Conservation (phyloP, 1,140 invertebrate species). For the roundworm (Caenorhabditis elegans) region WBcel235 BX284604.4:9208001-9208500, state of each 20-base stretch:
- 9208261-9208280: conserved; percentile 39
- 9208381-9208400: conserved; percentile 7
- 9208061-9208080: neutral
- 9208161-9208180: neutral
- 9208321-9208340: conserved; percentile 37
- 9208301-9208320: conserved; percentile 47
- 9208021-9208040: no score
- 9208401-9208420: conserved; percentile 57
- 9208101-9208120: neutral
- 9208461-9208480: neutral
- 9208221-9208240: conserved; percentile 37
- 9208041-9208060: neutral
- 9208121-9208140: neutral
- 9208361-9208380: neutral
- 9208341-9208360: conserved; percentile 38
- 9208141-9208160: conserved; percentile 13
- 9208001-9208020: no score
- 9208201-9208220: conserved; percentile 21
- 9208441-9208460: conserved; percentile 54
- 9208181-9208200: conserved; percentile 26
- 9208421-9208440: conserved; percentile 57
- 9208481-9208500: neutral
- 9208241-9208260: conserved; percentile 10
- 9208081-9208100: neutral
- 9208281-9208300: conserved; percentile 39